phyloP scores from a whole-genome alignment of 2,113 vertebrate genomes.

The Bucco capensis region DNA sequence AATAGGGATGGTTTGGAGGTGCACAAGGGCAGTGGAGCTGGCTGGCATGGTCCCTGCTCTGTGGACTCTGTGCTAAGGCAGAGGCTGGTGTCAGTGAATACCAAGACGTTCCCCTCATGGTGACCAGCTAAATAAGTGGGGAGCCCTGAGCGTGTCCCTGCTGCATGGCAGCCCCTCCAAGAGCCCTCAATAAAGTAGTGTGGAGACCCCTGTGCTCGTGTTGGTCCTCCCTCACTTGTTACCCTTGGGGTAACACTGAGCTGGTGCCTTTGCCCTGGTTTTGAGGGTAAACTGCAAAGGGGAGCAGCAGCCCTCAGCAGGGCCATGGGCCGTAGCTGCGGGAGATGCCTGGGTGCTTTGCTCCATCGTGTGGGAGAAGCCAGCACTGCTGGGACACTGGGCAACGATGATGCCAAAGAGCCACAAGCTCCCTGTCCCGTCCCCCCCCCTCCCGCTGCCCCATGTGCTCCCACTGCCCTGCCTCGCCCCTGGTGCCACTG shows the following conservation, averaged over 20 bases:
- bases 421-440: background rate
- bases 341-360: background rate
- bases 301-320: background rate
- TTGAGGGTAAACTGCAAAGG: background rate
- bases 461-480: background rate
- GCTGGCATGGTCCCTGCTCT: background rate
- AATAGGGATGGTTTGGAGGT: background rate
- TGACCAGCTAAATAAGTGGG: background rate
- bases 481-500: fast-evolving
- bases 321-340: fast-evolving
- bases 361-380: conserved; percentile 62
- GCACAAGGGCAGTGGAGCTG: background rate
- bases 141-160: fast-evolving
- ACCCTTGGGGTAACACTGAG: fast-evolving
- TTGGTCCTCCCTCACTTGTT: background rate
- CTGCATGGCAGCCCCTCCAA: background rate
- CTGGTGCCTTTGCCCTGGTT: background rate
- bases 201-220: background rate
- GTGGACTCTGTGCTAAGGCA: background rate
- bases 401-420: background rate
- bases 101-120: background rate
- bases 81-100: background rate
- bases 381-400: conserved; percentile 27
- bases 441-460: background rate
- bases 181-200: background rate